A percentile compares a stretch with the other conserved stretches of the same genome.
Evolutionary conservation across 2,797 vertebrate genomes (phyloP).

Genomic region (Enteromius treurensis): DNA sequence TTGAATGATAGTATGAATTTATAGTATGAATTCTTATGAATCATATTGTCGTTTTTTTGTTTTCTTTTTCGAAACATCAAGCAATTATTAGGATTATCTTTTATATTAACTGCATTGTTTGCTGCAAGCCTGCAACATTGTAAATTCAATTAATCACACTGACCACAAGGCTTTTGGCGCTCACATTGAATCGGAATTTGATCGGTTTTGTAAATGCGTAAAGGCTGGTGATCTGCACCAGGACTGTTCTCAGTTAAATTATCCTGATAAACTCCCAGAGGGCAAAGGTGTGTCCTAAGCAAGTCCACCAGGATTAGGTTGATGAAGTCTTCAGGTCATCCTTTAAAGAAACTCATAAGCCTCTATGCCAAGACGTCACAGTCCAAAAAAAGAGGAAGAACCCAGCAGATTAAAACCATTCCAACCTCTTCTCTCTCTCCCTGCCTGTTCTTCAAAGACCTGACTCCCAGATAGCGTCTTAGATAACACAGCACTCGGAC

Average conservation of each 20-base stretch:
- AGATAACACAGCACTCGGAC: conserved; percentile 53
- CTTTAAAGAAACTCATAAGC: conserved; percentile 50
- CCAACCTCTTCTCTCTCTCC: conserved; percentile 34
- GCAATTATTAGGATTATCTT: background rate
- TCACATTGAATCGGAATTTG: background rate
- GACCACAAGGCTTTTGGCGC: background rate
- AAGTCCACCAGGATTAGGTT: conserved; percentile 50
- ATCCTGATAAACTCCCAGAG: conserved; percentile 39
- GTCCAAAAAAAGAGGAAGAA: conserved; percentile 31
- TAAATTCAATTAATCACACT: background rate
- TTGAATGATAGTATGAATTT: conserved; percentile 51
- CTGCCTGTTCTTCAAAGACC: conserved; percentile 56
- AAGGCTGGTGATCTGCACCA: background rate
- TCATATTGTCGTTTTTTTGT: too few species aligned
- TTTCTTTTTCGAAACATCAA: too few species aligned
- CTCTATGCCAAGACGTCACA: conserved; percentile 21
- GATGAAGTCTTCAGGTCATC: conserved; percentile 51
- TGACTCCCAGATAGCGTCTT: conserved; percentile 45
- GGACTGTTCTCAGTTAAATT: conserved; percentile 2
- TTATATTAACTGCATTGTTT: background rate
- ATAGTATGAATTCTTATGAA: background rate
- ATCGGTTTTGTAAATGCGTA: background rate
- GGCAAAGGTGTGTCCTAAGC: conserved; percentile 32
- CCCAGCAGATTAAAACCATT: conserved; percentile 55
- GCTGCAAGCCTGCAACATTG: background rate